Evolutionary conservation across 2,888 invertebrate species (phyloP), one percentile per base, ranked within the genome.

Genomic region (Hedya salicella): DNA sequence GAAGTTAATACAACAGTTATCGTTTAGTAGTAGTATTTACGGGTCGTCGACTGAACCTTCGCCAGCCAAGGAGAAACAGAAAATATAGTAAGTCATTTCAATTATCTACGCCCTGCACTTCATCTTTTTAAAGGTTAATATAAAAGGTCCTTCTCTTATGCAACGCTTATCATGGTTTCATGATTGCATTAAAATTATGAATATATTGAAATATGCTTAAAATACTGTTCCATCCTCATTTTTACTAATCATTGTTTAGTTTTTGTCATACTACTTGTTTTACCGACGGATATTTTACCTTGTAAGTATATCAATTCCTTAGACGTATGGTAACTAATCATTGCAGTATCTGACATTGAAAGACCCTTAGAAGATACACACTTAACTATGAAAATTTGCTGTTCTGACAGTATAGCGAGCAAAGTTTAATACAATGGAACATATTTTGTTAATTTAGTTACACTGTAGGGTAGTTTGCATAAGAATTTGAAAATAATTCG

Each of bases 21-120:
- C 85, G 83, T 92, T 91, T 91, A 92, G 90, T 90, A 92, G 89
- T 92, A 92, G 87, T 91, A 90, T 83, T 81, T 89, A 86, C 79
- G 83, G 70, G 84, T 82, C 71, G 78, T 81, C 81, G 53, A 75
- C 86, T 50, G 85, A 86, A 72, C 85, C 85, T 59, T 75, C 78
- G 69, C 73, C 79, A 52, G 78, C 74, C 64, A 83, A 87, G 78
- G 82, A 82, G 73, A 85, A 87, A 71, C 79, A 52, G 67, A 77
- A 81, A 78, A 77, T 74, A 89, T 90, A 89, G 74, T 71, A 69
- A 63, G 70, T 68, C 42, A 21, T 63, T 70, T 70, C 63, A 39
- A 39, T 59, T 17, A 61, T 59, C 32, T 56, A 36, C 17, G 49
- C 39, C 49, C 54, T 40, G 16, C 14, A 13, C 14, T 56, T 19